phyloP scores from a whole-genome alignment of 2,797 vertebrate genomes.

The Gambusia yucatana region DNA sequence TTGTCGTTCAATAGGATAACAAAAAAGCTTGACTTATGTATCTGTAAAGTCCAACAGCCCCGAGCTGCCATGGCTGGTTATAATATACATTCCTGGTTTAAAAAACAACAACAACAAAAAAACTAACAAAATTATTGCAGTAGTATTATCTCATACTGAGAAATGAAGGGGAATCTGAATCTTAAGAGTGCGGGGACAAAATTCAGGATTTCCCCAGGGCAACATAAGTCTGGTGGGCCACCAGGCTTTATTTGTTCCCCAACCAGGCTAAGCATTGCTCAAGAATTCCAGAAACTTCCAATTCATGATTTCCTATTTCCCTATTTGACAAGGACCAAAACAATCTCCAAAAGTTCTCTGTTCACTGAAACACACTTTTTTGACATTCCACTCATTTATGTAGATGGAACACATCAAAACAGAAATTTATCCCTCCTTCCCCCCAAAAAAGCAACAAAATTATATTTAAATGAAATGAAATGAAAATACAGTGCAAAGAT shows the following conservation, averaged over 20 bases:
- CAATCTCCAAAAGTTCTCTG: neutral
- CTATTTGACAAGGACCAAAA: neutral
- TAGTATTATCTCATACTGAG: neutral
- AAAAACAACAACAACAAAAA: neutral
- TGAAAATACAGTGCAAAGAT: neutral
- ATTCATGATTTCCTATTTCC: neutral
- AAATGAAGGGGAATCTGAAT: neutral
- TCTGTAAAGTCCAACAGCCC: slow-evolving; percentile 44
- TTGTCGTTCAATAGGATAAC: slow-evolving; percentile 65
- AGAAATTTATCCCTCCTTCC: no score
- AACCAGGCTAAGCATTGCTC: neutral
- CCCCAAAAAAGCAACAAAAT: no score
- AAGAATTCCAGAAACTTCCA: neutral
- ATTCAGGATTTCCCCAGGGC: no score
- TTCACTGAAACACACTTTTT: neutral
- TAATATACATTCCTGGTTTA: neutral
- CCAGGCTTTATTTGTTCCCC: no score
- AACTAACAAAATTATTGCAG: neutral
- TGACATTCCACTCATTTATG: no score
- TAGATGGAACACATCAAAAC: no score
- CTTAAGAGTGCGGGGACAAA: neutral
- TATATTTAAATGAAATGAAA: no score
- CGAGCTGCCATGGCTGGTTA: slow-evolving; percentile 22
- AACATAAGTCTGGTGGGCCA: no score
- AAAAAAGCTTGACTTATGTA: slow-evolving; percentile 63